Base-by-base conservation (phyloP, 2,888 invertebrate species). In the Acanthococcus lagerstroemiae region DNA sequence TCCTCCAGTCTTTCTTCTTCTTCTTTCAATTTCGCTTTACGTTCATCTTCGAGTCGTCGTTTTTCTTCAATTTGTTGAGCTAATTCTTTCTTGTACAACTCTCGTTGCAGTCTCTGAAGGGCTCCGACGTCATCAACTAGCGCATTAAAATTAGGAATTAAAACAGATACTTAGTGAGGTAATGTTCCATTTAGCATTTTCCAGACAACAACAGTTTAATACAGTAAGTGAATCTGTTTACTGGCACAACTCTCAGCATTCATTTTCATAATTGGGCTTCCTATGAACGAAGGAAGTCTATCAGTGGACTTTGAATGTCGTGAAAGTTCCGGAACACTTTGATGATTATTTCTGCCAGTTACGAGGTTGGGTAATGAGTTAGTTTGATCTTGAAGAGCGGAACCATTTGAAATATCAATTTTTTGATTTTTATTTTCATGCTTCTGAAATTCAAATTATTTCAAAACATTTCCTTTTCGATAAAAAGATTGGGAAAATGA, bases 1-100 rank as follows among this genome's bases (percentile, higher is more conserved):
- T 44, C 52, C 3, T 63, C 63, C 4, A 63, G 19, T 63, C 22
- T 63, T 7, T 17, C 30, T 19, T 63, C 63, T 24, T 27, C 52
- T 54, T 52, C 54, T 4, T 21, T 25, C 54, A 37, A 52, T 44
- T 44, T 54, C 12, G 25, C 19, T 27, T 63, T 63, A 25, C 63
- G 63, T 52, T 63, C 63, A 26, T 24, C 27, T 52, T 63, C 54
- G 5, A 63, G 1, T 15, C 24, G 27, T n/a, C 50, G 48, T 17
- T 63, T 63, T n/a, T 63, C 63, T 37, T 52, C 54, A n/a, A 63
- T 63, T 63, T 63, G 63, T 22, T 50, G 22, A 24, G 52, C 63
- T 17, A 63, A 19, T n/a, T 52, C 54, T n/a, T 30, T 52, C 50
- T 63, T 63, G 30, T 63, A 63, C 2, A 52, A 17, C 44, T 63